Evolutionary conservation across 2,888 invertebrate species (phyloP).

Genomic region (Aporophyla nigra): DNA sequence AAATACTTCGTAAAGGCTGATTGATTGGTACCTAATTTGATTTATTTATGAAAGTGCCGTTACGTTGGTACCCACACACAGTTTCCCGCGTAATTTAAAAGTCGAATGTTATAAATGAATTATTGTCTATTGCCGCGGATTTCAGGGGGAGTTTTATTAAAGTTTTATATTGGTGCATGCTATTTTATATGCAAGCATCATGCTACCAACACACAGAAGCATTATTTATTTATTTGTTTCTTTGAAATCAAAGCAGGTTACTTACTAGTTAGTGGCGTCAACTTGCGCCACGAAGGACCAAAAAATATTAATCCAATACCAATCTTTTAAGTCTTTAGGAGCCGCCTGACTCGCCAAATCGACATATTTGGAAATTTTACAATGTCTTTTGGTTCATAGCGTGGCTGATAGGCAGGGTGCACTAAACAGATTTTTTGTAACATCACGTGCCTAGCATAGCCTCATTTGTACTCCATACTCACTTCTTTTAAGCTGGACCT

Average conservation of each 20-base stretch:
- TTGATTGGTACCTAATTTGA: slow-evolving; percentile 34
- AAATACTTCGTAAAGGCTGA: slow-evolving; percentile 20
- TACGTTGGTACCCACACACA: slow-evolving; percentile 19
- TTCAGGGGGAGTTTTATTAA: slow-evolving; percentile 35
- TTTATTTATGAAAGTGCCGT: slow-evolving; percentile 49
- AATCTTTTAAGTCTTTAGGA: neutral
- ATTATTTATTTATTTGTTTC: slow-evolving; percentile 10
- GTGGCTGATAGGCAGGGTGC: neutral
- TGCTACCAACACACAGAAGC: slow-evolving; percentile 13
- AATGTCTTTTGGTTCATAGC: neutral
- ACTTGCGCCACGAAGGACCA: neutral
- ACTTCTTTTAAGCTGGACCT: neutral
- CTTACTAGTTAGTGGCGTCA: neutral
- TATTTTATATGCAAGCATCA: slow-evolving; percentile 40
- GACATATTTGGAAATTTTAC: neutral
- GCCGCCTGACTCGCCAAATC: neutral
- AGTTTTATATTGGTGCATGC: slow-evolving; percentile 51
- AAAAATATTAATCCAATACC: neutral
- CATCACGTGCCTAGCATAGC: neutral
- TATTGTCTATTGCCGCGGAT: slow-evolving; percentile 31
- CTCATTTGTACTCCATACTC: neutral
- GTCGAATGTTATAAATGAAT: slow-evolving; percentile 57
- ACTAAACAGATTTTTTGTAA: neutral
- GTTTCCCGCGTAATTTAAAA: slow-evolving; percentile 50
- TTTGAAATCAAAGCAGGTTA: neutral